Conservation (phyloP, 1,140 invertebrate species). For the Aphaenogaster floridana region DNA sequence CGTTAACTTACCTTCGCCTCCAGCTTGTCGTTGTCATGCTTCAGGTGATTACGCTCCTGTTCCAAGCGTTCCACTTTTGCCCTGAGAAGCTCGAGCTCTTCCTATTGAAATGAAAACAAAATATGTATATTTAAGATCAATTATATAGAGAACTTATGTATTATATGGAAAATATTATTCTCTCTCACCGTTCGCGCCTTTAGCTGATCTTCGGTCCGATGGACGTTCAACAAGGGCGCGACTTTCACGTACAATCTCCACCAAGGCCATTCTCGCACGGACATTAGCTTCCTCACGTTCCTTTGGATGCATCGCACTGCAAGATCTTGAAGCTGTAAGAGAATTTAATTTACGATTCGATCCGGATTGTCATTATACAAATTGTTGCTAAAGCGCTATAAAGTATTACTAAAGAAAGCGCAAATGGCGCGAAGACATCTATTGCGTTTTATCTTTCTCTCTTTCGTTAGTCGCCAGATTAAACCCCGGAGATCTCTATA, state of each 20-base stretch:
- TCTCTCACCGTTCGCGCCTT: slow-evolving; percentile 90
- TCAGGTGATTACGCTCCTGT: slow-evolving; percentile 93
- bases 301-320: slow-evolving; percentile 97
- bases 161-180: neutral
- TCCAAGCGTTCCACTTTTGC: slow-evolving; percentile 95
- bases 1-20: slow-evolving; percentile 93
- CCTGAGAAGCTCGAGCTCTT: slow-evolving; percentile 94
- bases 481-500: neutral
- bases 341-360: slow-evolving; percentile 36
- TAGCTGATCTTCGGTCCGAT: slow-evolving; percentile 96
- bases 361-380: neutral
- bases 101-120: slow-evolving; percentile 86
- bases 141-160: neutral
- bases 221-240: slow-evolving; percentile 96
- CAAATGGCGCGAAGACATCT: neutral
- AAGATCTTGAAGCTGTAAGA: slow-evolving; percentile 91
- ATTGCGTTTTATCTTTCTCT: neutral
- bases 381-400: neutral
- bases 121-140: slow-evolving; percentile 36
- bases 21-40: slow-evolving; percentile 95
- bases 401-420: neutral
- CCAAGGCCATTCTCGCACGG: slow-evolving; percentile 97
- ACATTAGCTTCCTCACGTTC: slow-evolving; percentile 96
- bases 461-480: neutral
- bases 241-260: slow-evolving; percentile 97